Base-by-base conservation (phyloP, 2,113 vertebrate genomes). In the Sceloporus tristichus region DNA sequence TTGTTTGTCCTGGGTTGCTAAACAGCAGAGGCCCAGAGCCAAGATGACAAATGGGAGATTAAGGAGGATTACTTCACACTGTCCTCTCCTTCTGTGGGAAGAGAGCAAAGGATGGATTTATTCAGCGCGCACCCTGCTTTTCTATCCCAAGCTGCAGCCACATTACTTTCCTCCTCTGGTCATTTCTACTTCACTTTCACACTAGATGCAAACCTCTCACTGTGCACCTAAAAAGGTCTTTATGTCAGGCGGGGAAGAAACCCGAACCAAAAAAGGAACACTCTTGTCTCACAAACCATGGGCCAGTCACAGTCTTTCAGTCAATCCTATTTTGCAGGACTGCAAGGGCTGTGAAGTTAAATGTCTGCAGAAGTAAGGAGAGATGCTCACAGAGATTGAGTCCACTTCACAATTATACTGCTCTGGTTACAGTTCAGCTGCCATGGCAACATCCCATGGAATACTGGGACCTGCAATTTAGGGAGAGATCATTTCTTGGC, bases 1-100 rank as follows among this genome's bases (percentile, higher is more conserved):
- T 23, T 48, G 48, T 40, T 71, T 29, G 77, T 48, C 21, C 77
- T 59, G 2, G 9, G 65, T 54, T 79, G 77, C 42, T 54, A 27
- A 56, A 87, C n/a, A 87, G 25, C 21, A 25, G 77, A 86, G 85
- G 65, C 76, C 21, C 21, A 79, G 16, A 70, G 53, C 48, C n/a
- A 84, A 73, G 29, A 16, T 54, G 48, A 56, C 48, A 56, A 34
- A 62, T 19, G 56, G 54, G 78, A 79, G 78, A 56, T 79, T 79
- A 80, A 80, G 56, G 21, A 38, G 34, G 11, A 27, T 75, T 40
- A 38, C 82, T 54, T 71, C 48, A 34, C 83, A 4, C 29, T 23
- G 70, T 59, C 29, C 38, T 11, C 21, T 29, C 53, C 85, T 9
- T 25, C 11, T 19, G 14, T 18, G 25, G 53, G 66, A 56, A 79